phyloP scores from a whole-genome alignment of 1,140 invertebrate genomes.

The Zaprionus davidi region DNA sequence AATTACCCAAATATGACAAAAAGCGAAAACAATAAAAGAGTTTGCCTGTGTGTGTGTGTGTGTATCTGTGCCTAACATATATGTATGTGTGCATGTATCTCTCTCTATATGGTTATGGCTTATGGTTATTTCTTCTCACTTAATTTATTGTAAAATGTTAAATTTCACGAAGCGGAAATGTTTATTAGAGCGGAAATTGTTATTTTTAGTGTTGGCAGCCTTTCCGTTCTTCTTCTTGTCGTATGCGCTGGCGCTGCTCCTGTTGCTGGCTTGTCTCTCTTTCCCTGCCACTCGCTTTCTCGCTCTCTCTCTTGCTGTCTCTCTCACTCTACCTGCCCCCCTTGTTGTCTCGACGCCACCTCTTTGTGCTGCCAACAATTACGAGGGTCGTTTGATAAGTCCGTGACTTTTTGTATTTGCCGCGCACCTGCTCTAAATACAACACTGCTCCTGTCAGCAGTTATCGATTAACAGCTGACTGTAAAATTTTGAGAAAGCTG shows the following conservation, averaged over 20 bases:
- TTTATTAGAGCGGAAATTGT: conserved; percentile 84
- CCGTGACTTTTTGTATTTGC: too few relatives aligned
- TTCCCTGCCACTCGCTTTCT: not conserved
- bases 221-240: conserved; percentile 39
- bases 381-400: too few relatives aligned
- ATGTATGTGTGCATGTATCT: conserved; percentile 36
- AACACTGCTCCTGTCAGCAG: too few relatives aligned
- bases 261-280: conserved; percentile 7
- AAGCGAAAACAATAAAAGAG: conserved; percentile 6
- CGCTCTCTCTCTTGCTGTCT: not conserved
- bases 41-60: not conserved
- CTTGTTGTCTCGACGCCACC: conserved; percentile 17
- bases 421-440: too few relatives aligned
- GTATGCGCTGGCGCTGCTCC: conserved; percentile 5
- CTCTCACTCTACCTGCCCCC: not conserved
- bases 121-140: conserved; percentile 79
- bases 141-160: conserved; percentile 83
- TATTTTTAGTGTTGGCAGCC: conserved; percentile 80
- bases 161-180: conserved; percentile 83
- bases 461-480: too few relatives aligned
- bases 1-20: conserved; percentile 27
- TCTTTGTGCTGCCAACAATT: conserved; percentile 61
- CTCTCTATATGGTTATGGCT: conserved; percentile 57
- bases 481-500: too few relatives aligned
- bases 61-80: conserved; percentile 7